Conservation (phyloP, 2,888 invertebrate genomes). For the Nephrocerus scutellatus region DNA sequence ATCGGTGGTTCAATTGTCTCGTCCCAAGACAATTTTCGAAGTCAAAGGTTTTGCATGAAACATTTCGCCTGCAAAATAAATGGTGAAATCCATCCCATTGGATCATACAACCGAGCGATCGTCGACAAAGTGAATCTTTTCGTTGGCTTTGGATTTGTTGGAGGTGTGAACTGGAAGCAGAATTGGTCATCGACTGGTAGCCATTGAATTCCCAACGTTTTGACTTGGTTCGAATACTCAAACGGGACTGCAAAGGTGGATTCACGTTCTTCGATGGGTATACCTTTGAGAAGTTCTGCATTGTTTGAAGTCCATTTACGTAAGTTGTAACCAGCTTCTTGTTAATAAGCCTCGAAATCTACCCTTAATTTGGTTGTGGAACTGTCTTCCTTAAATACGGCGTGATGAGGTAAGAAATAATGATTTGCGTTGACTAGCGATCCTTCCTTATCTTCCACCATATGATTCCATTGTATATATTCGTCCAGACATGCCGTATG, state of each 20-base stretch:
- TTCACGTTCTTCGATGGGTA: constrained; percentile 1
- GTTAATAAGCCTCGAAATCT: constrained; percentile 2
- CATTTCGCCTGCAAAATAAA: constrained; percentile 3
- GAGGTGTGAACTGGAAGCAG: constrained; percentile 6
- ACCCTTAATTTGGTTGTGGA: no score
- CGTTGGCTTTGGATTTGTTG: constrained; percentile 1
- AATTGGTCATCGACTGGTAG: background rate
- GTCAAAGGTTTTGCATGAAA: constrained; percentile 5
- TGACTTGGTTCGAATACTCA: constrained; percentile 2
- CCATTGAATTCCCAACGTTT: constrained; percentile 6
- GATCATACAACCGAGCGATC: constrained; percentile 8
- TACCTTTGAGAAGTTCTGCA: constrained; percentile 2
- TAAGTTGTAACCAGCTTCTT: background rate
- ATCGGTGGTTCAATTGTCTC: background rate
- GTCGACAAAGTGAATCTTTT: constrained; percentile 7
- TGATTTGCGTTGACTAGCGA: constrained; percentile 1
- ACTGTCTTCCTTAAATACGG: no score
- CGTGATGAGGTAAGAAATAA: no score
- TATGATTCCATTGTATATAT: constrained; percentile 1
- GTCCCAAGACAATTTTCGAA: constrained; percentile 2
- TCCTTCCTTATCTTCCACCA: constrained; percentile 2
- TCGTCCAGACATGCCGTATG: constrained; percentile 6
- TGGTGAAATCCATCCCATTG: constrained; percentile 11
- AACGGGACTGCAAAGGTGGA: no score
- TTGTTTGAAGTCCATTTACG: constrained; percentile 8